Conservation (phyloP, 2,113 vertebrate genomes). For the Ginglymostoma cirratum region DNA sequence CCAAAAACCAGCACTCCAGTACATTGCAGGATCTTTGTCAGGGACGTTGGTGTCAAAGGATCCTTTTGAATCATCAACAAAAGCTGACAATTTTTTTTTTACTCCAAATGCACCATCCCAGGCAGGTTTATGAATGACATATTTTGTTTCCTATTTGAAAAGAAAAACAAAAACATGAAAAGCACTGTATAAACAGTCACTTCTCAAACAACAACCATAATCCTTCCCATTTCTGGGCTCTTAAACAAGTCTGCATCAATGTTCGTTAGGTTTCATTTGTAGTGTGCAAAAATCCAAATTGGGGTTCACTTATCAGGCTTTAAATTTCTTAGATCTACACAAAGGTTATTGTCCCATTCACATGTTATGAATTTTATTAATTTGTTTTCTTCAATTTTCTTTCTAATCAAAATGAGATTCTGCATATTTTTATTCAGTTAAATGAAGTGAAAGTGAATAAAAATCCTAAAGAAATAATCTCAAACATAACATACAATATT, state of each 20-base stretch:
- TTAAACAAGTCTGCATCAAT: background rate
- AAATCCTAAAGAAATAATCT: too few relatives aligned
- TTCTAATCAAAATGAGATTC: background rate
- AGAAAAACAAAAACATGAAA: constrained; percentile 38
- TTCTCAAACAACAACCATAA: background rate
- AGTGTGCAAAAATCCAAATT: background rate
- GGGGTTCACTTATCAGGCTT: constrained; percentile 2
- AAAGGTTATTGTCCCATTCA: background rate
- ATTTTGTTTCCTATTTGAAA: constrained; percentile 45
- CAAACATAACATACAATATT: background rate
- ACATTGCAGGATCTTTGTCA: constrained; percentile 45
- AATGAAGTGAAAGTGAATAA: background rate
- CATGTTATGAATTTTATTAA: background rate
- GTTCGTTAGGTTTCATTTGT: background rate
- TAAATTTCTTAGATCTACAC: background rate
- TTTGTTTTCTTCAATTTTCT: background rate
- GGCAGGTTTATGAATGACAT: constrained; percentile 43
- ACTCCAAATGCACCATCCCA: background rate
- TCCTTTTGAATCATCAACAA: constrained; percentile 41
- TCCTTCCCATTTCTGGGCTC: background rate
- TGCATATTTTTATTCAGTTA: background rate
- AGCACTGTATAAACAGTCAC: background rate
- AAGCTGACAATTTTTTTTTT: constrained; percentile 44
- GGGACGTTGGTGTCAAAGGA: constrained; percentile 35
- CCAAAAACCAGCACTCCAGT: constrained; percentile 48